Evolutionary conservation across 2,888 invertebrate species (phyloP).

Genomic region (Ditula angustiorana): DNA sequence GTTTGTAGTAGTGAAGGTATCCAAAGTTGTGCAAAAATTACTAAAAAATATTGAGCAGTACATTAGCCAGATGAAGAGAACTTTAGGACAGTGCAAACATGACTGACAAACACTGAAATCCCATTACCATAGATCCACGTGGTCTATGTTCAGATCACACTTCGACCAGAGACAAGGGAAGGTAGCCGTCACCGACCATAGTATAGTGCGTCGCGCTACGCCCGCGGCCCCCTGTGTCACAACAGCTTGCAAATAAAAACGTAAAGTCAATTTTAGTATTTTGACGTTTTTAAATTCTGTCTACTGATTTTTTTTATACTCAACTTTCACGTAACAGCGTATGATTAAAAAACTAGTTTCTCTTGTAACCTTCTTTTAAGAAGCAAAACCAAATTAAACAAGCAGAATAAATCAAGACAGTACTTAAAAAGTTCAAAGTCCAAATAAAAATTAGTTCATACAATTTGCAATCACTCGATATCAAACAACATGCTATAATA

Average conservation of each 20-base stretch:
- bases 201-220: conserved; percentile 73
- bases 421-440: conserved; percentile 25
- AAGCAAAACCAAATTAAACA: neutral
- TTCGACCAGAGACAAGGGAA: conserved; percentile 70
- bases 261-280: conserved; percentile 33
- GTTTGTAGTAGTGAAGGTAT: conserved; percentile 15
- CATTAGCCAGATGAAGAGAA: conserved; percentile 7
- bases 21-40: conserved; percentile 26
- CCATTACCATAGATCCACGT: conserved; percentile 63
- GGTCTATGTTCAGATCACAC: conserved; percentile 68
- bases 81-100: conserved; percentile 19
- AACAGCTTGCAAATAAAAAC: conserved; percentile 78
- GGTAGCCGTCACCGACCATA: conserved; percentile 72
- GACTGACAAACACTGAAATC: conserved; percentile 47
- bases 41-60: conserved; percentile 25
- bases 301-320: conserved; percentile 8
- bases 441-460: conserved; percentile 19
- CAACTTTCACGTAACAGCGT: neutral
- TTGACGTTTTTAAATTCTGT: conserved; percentile 29
- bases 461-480: conserved; percentile 24
- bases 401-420: conserved; percentile 21
- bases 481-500: conserved; percentile 46
- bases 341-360: neutral
- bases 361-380: neutral
- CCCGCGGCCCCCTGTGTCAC: conserved; percentile 65